Conservation (phyloP, 2,797 vertebrate species). For the Cossypha dichroa region DNA sequence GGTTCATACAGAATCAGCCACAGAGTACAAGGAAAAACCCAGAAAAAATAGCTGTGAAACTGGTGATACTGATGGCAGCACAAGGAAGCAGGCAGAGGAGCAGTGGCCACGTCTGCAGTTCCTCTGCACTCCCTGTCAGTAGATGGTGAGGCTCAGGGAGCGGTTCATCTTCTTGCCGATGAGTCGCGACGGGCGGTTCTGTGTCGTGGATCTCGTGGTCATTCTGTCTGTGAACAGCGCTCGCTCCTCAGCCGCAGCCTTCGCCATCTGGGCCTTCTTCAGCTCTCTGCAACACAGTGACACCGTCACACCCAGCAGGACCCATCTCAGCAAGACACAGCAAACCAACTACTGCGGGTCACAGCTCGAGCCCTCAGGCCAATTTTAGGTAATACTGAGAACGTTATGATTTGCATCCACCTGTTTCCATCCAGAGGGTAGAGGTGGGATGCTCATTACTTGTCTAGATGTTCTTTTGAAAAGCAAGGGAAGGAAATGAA, state of each 20-base stretch:
- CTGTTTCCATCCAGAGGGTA: background rate
- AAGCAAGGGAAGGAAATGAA: background rate
- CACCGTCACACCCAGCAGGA: background rate
- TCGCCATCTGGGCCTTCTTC: slow-evolving; percentile 95
- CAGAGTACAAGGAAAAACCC: slow-evolving; percentile 31
- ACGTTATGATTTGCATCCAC: accelerated
- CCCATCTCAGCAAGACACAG: background rate
- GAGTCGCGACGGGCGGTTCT: slow-evolving; percentile 87
- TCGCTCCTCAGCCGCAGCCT: slow-evolving; percentile 92
- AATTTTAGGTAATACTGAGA: background rate
- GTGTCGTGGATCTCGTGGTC: slow-evolving; percentile 90
- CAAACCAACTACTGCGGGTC: background rate
- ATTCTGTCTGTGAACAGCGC: slow-evolving; percentile 89
- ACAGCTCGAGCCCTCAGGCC: background rate
- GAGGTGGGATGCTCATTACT: background rate
- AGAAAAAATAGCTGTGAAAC: slow-evolving; percentile 52
- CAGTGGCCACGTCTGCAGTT: slow-evolving; percentile 19
- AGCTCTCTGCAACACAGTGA: slow-evolving; percentile 84
- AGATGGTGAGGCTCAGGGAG: slow-evolving; percentile 95
- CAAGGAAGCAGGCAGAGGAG: slow-evolving; percentile 27
- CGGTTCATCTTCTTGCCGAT: slow-evolving; percentile 98
- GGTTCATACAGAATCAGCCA: slow-evolving; percentile 53
- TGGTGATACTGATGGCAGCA: slow-evolving; percentile 28
- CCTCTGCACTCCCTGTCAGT: slow-evolving; percentile 73
- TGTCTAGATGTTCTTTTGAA: background rate